Evolutionary conservation across 2,113 vertebrate genomes (phyloP), one percentile per base, ranked within the genome.

Genomic region (Cyprinodon brontotheroides): DNA sequence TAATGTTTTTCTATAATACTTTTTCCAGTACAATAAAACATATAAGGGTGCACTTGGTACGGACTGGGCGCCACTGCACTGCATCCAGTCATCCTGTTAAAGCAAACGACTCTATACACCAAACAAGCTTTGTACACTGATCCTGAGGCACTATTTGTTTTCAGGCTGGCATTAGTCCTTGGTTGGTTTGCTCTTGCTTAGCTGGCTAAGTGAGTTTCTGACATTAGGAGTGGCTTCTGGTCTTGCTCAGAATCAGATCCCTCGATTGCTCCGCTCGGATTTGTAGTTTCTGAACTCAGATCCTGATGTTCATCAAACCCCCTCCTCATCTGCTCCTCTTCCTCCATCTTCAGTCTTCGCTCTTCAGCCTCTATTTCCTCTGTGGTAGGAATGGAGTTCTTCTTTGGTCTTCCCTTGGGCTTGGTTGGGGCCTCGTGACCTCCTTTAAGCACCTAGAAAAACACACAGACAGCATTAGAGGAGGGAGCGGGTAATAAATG

Each of bases 341-440:
- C 94, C 11, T 91, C 92, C 80, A 93, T 83, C 84, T 90, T 95
- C 87, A 96, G 82, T 77, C 97, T 84, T 39, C 95, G 95, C 89
- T 99, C 98, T 79, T 99, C 96, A 0, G 98, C 98, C 91, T 99
- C 98, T 0, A 99, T 98, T 80, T 99, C 97, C 90, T 99, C 98
- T 0, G 96, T 98, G 5, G 96, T 96, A 85, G 98, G 98, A 84
- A 99, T 99, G 69, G 98, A 99, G 92, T 99, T 99, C 90, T 99
- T 99, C 93, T 99, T 99, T 29, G 98, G 98, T 59, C 98, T 94
- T 14, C 98, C 98, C 93, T 99, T 99, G 89, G 98, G 98, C 85
- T 99, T 99, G 0, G 98, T 99, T 15, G 98, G 98, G 43, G 98
- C 98, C 90, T 99, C 98, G 22, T 99, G 97, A 61, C 98, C 98